Conservation (phyloP, 2,888 invertebrate genomes). For the Cephus sareptanus region DNA sequence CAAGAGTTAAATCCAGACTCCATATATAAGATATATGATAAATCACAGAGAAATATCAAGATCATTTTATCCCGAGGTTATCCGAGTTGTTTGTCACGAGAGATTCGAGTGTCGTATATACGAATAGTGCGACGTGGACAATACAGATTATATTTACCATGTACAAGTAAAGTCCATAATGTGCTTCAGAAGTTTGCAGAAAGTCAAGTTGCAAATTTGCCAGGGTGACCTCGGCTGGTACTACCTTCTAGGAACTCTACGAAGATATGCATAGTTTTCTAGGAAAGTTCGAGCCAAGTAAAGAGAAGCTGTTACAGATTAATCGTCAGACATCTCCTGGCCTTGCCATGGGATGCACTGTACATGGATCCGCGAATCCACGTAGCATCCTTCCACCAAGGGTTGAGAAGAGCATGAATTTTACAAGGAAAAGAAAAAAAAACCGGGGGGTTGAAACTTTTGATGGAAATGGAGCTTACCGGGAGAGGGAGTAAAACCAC, state of each 20-base stretch:
- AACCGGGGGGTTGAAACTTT: neutral
- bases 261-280: neutral
- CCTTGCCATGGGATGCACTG: neutral
- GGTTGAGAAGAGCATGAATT: neutral
- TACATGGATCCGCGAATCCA: neutral
- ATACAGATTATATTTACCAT: neutral
- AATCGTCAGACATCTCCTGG: neutral
- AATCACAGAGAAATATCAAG: neutral
- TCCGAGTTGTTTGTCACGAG: constrained; percentile 27
- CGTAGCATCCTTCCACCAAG: neutral
- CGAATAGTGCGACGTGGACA: neutral
- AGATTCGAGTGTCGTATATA: neutral
- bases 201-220: neutral
- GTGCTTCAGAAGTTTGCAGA: neutral
- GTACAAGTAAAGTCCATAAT: neutral
- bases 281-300: neutral
- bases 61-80: constrained; percentile 18
- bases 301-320: neutral
- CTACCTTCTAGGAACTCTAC: neutral
- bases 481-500: neutral
- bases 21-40: neutral
- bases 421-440: neutral
- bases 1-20: neutral
- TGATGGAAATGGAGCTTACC: neutral
- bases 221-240: neutral